phyloP scores from a whole-genome alignment of 1,140 invertebrate genomes.

The Ruditapes philippinarum region DNA sequence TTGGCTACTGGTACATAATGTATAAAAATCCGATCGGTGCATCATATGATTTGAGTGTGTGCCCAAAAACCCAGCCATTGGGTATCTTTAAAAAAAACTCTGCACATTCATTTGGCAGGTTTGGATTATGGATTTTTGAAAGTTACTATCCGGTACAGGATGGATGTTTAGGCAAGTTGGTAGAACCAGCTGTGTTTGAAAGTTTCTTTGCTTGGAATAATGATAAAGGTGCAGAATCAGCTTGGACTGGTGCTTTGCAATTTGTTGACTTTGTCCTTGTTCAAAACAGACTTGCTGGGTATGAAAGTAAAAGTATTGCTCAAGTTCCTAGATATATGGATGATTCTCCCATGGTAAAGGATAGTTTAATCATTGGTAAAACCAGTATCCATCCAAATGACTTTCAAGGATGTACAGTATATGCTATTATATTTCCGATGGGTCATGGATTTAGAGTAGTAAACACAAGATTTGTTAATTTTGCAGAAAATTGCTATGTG shows the following conservation, averaged over 20 bases:
- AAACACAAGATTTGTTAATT: conserved; percentile 73
- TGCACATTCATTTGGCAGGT: conserved; percentile 85
- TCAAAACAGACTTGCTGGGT: conserved; percentile 81
- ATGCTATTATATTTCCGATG: conserved; percentile 79
- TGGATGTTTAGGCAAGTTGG: conserved; percentile 60
- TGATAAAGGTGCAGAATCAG: conserved; percentile 84
- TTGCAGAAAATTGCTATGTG: background rate
- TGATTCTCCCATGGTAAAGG: conserved; percentile 70
- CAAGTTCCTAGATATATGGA: conserved; percentile 59
- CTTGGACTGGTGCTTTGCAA: conserved; percentile 82
- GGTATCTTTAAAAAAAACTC: conserved; percentile 83
- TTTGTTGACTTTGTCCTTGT: conserved; percentile 81
- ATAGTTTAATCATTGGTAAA: conserved; percentile 74
- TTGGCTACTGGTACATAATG: conserved; percentile 86
- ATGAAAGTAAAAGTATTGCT: conserved; percentile 75
- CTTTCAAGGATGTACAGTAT: conserved; percentile 69
- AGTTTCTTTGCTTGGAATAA: conserved; percentile 80
- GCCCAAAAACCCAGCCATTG: conserved; percentile 78
- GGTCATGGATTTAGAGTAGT: conserved; percentile 70
- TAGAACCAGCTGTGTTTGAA: conserved; percentile 73
- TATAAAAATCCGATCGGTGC: conserved; percentile 83
- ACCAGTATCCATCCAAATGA: conserved; percentile 36
- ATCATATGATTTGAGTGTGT: conserved; percentile 78
- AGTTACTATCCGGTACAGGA: conserved; percentile 73
- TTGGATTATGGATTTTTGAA: conserved; percentile 85